These are phyloP conservation scores for Hydractinia symbiolongicarpus DNA, from an alignment of 30 jellyfish, hydroid and myxozoan genomes.

Conservation along the genomic window DNA sequence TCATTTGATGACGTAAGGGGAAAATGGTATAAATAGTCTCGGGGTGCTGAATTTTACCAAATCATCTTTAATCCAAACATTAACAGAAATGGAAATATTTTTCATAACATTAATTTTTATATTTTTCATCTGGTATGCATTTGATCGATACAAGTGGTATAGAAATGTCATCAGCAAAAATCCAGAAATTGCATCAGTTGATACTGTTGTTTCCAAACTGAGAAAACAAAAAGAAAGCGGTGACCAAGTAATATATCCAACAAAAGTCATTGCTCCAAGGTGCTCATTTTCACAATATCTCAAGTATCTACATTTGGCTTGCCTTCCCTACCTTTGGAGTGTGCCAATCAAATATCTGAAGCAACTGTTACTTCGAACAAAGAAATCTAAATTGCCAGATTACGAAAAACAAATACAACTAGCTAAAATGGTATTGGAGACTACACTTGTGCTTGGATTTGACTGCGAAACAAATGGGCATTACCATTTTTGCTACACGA, in stretches of 20 bases:
- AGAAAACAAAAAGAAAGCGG: not conserved
- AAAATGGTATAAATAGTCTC: too few relatives aligned
- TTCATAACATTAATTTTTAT: too few relatives aligned
- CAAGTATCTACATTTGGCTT: slow-evolving; percentile 15
- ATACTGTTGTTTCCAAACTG: not conserved
- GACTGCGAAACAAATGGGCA: not conserved
- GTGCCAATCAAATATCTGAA: slow-evolving; percentile 2
- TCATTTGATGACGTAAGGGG: too few relatives aligned
- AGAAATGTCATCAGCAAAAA: slow-evolving; percentile 4
- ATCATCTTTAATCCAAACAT: too few relatives aligned
- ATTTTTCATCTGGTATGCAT: slow-evolving; percentile 1
- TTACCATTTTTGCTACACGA: slow-evolving; percentile 2
- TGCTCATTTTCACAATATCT: not conserved
- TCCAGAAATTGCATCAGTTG: slow-evolving; percentile 3
- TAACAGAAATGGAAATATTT: too few relatives aligned
- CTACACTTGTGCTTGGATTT: not conserved
- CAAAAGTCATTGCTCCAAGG: not conserved
- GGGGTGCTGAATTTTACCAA: too few relatives aligned
- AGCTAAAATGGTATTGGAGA: slow-evolving; percentile 19
- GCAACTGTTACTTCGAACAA: not conserved
- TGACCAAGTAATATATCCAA: not conserved
- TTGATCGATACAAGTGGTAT: slow-evolving; percentile 7
- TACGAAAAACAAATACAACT: not conserved
- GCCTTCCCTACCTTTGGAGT: slow-evolving; percentile 10
- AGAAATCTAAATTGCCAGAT: not conserved